phyloP scores from a whole-genome alignment of 2,113 vertebrate species.

The Percina caprodes region DNA sequence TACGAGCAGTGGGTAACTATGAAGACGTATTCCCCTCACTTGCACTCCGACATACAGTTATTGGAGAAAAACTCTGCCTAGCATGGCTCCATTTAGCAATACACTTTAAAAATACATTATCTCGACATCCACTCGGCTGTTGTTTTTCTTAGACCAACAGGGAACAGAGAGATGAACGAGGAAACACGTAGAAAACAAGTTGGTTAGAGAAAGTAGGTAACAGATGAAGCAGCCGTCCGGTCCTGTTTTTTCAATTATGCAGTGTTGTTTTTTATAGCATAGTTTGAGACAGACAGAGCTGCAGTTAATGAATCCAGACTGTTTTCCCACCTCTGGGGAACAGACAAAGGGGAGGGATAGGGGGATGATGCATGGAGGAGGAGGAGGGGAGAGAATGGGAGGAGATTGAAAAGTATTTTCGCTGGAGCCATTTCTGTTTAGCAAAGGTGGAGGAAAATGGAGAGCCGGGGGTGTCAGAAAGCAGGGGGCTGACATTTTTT shows the following conservation, averaged over 20 bases:
- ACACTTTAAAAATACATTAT: constrained; percentile 21
- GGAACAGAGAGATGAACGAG: constrained; percentile 16
- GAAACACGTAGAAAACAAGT: constrained; percentile 50
- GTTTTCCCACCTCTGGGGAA: constrained; percentile 69
- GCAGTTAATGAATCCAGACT: constrained; percentile 76
- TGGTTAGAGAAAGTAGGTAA: constrained; percentile 46
- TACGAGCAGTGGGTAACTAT: neutral
- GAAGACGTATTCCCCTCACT: constrained; percentile 1
- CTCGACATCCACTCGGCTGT: constrained; percentile 2
- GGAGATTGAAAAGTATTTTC: constrained; percentile 52
- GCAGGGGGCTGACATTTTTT: neutral
- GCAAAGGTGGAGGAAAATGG: constrained; percentile 44
- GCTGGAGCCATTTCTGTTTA: constrained; percentile 44
- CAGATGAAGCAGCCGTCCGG: constrained; percentile 40
- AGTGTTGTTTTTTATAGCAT: constrained; percentile 65
- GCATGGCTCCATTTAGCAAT: constrained; percentile 13
- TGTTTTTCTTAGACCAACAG: constrained; percentile 45
- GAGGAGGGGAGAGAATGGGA: constrained; percentile 51
- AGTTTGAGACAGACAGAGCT: constrained; percentile 70
- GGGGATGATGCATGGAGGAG: constrained; percentile 52
- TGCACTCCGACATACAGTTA: neutral
- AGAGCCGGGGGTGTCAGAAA: constrained; percentile 21
- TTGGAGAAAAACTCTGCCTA: neutral
- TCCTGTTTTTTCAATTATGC: constrained; percentile 72
- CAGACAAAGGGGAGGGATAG: constrained; percentile 49